Base-by-base conservation (phyloP, 2,888 invertebrate genomes). In the Chloroclysta siterata region DNA sequence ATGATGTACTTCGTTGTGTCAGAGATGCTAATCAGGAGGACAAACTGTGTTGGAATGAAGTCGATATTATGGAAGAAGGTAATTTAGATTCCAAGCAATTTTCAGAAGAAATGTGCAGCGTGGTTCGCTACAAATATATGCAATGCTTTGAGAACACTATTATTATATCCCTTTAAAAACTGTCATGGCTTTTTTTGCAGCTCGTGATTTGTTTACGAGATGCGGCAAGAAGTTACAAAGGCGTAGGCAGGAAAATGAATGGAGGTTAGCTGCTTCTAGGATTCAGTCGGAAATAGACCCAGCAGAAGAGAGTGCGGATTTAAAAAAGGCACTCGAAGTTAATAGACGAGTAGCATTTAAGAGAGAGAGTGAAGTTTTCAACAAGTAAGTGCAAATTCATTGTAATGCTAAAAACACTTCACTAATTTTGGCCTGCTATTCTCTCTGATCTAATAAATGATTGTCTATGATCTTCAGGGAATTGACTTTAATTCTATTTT, bases 141-240 rank as follows among this genome's bases (percentile, higher is more conserved):
- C 3, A 22, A 22, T 22, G 22, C 22, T 22, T 22, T 22, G 22
- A 22, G 3, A 22, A 22, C 22, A 22, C 1, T 22, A 2, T 22
- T 2, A 22, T 22, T 22, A 1, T 22, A 33, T 33, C 6, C 33
- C 5, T 33, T 33, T 33, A 33, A 7, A 13, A 47, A 28, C 11
- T 52, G 1, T 28, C 2, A 39, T 29, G 15, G 6, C 39, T 44
- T 50, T 50, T 51, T 33, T 82, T 82, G 44, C 83, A 94, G 95
- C 96, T 4, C 90, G 94, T 69, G 94, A 95, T 75, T 93, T 95
- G 17, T 96, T 96, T 74, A 87, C 90, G 46, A 94, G 95, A 78
- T 94, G 96, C 68, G 96, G 96, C 0, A 94, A 93, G 68, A 90
- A 94, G 73, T 81, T 96, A 46, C 95, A 96, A 86, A 88, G 94